Evolutionary conservation across 2,888 invertebrate species (phyloP), one percentile per base, ranked within the genome.

Genomic region (Plebejus anna): DNA sequence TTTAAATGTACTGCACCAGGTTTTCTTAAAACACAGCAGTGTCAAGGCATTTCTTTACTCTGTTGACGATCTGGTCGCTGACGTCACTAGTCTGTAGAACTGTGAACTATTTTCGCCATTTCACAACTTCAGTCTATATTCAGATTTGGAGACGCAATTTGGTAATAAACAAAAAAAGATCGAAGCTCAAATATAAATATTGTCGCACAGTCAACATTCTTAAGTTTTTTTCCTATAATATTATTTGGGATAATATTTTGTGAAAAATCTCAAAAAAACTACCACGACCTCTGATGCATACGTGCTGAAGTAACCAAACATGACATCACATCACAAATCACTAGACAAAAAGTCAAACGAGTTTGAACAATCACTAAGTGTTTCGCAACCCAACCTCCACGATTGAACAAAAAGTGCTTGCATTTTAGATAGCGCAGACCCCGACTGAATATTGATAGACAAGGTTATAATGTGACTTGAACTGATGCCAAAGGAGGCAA

Each of bases 331-430:
- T 6, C 16, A 70, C 13, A 42, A 70, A 42, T 42, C 38, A 38
- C n/a, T 22, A 42, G 42, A 22, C 42, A 71, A 42, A 71, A 42
- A 42, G 2, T 71, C 13, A 66, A 66, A 71, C 22, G 42, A 55
- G 42, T 72, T 28, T 73, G 7, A 55, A 66, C 32, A 55, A 28
- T 70, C 55, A 70, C 51, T 16, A 47, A 57, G 36, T n/a, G 32
- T 75, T 70, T 11, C 70, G 28, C 16, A 70, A 51, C n/a, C 28
- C 36, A 70, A 47, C 73, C 73, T 76, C 32, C 55, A 75, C 36
- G 57, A 75, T 55, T 75, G n/a, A n/a, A 70, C 72, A 72, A 76
- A 76, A 76, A 76, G 32, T 42, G 57, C 55, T 47, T 42, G 51
- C 70, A 59, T 28, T 22, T 22, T 42, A 66, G 42, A 42, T 71